These are phyloP conservation scores for Catocala fraxini DNA, from an alignment of 2,888 invertebrate species.

Conservation along the genomic window DNA sequence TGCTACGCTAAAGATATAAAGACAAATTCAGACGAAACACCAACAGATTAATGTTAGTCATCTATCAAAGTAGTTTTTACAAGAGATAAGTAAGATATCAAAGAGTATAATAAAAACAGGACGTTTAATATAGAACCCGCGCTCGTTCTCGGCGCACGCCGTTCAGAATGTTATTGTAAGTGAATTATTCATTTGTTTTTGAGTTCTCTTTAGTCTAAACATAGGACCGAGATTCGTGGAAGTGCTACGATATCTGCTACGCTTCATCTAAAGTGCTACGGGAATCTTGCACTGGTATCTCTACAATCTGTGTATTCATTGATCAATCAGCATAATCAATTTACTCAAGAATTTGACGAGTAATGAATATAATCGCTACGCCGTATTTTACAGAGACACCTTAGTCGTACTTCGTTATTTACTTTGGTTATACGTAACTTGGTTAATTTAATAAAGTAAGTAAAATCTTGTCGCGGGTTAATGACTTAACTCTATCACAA, in stretches of 20 bases:
- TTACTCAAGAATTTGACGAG: slow-evolving; percentile 23
- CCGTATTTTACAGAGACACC: slow-evolving; percentile 22
- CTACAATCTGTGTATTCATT: not conserved
- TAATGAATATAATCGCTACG: slow-evolving; percentile 32
- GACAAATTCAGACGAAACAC: too few relatives aligned
- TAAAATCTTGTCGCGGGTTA: slow-evolving; percentile 68
- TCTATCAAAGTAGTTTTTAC: too few relatives aligned
- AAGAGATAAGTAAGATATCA: too few relatives aligned
- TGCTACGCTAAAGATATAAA: too few relatives aligned
- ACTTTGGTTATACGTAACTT: slow-evolving; percentile 55
- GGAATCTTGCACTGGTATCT: not conserved
- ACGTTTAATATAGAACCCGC: too few relatives aligned
- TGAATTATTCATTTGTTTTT: slow-evolving; percentile 2
- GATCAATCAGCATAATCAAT: slow-evolving; percentile 14
- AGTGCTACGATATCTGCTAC: not conserved
- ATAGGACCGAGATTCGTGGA: not conserved
- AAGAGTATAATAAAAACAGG: too few relatives aligned
- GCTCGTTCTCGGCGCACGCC: not conserved
- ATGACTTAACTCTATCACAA: slow-evolving; percentile 74
- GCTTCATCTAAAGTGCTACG: not conserved
- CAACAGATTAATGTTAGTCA: too few relatives aligned
- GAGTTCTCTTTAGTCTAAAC: not conserved
- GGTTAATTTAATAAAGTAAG: slow-evolving; percentile 63
- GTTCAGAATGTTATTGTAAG: not conserved
- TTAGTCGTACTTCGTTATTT: slow-evolving; percentile 52